Evolutionary conservation across 2,888 invertebrate species (phyloP).

Genomic region (Aleiodes testaceus): DNA sequence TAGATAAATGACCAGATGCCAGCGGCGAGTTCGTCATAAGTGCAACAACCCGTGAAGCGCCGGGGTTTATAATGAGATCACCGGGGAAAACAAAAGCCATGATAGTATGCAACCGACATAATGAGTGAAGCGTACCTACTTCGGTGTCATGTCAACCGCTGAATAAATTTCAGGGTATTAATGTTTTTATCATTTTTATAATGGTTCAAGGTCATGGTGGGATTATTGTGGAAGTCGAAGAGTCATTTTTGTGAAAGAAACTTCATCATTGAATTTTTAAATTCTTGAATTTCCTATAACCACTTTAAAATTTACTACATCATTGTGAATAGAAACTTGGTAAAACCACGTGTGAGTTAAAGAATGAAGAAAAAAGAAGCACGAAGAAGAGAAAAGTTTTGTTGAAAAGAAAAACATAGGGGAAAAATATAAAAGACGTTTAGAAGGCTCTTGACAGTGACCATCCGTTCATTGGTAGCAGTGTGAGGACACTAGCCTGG

Average conservation of each 20-base stretch:
- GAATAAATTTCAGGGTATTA: background rate
- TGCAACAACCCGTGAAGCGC: conserved; percentile 63
- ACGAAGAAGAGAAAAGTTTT: conserved; percentile 16
- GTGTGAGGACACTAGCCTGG: conserved; percentile 43
- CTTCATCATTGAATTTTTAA: too few relatives aligned
- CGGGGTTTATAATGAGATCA: conserved; percentile 61
- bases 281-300: background rate
- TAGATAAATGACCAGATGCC: conserved; percentile 60
- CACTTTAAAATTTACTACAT: background rate
- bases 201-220: too few relatives aligned
- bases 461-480: conserved; percentile 48
- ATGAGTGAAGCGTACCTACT: conserved; percentile 33
- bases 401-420: background rate
- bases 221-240: too few relatives aligned
- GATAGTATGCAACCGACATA: conserved; percentile 31
- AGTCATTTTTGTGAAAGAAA: too few relatives aligned
- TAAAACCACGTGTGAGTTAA: background rate
- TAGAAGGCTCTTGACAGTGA: conserved; percentile 51
- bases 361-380: background rate
- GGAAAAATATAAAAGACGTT: conserved; percentile 21
- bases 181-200: background rate
- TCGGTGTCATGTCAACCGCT: conserved; percentile 24
- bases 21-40: conserved; percentile 58
- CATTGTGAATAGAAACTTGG: conserved; percentile 3
- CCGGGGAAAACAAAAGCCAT: conserved; percentile 37